Evolutionary conservation across 2,888 invertebrate genomes (phyloP).

Genomic region (Oxyscelio sp.): DNA sequence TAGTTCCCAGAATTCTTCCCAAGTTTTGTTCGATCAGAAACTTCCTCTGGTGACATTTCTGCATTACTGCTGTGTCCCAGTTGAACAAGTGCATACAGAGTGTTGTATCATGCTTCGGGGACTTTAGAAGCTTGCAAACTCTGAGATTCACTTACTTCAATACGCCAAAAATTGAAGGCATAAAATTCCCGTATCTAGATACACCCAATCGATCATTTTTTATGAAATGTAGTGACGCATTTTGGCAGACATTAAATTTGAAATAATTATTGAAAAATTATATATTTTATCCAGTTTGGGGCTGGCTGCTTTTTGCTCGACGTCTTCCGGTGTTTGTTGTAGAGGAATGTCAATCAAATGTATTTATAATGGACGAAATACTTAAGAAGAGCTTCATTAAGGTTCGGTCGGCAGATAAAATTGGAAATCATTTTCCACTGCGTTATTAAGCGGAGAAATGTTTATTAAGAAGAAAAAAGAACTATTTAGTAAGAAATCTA

Average conservation of each 20-base stretch:
- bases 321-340: too few species aligned
- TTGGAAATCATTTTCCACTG: background rate
- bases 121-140: constrained; percentile 59
- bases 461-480: background rate
- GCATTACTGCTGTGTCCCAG: constrained; percentile 1
- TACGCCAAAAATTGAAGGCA: constrained; percentile 37
- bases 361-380: background rate
- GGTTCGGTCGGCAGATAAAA: background rate
- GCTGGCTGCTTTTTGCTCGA: too few species aligned
- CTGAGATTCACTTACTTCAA: constrained; percentile 50
- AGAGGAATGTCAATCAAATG: background rate
- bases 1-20: constrained; percentile 36
- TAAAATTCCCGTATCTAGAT: constrained; percentile 43
- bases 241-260: too few species aligned
- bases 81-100: constrained; percentile 38
- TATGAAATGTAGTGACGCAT: too few species aligned
- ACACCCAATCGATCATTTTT: constrained; percentile 12
- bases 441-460: background rate
- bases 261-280: too few species aligned
- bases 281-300: too few species aligned
- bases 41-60: constrained; percentile 36
- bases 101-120: constrained; percentile 7
- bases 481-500: background rate
- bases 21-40: constrained; percentile 38
- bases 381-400: background rate